A percentile compares a stretch with the other conserved stretches of the same genome.
Conservation (phyloP, 2,113 vertebrate species). For the Tachysurus vachellii region DNA sequence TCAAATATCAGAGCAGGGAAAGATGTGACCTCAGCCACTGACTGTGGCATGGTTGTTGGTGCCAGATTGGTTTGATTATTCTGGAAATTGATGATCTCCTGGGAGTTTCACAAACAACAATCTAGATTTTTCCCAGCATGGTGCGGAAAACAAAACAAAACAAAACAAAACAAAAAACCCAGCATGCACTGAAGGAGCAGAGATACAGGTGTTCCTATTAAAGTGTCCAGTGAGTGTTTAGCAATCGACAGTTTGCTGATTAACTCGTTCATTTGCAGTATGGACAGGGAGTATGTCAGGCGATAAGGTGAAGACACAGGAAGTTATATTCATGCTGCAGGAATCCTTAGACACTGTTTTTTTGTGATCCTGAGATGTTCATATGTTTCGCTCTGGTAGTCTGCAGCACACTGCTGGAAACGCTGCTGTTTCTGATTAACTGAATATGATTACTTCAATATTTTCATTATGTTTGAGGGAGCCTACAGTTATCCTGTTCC, state of each 20-base stretch:
- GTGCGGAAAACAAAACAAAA: background rate
- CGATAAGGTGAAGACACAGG: background rate
- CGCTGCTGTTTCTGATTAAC: slow-evolving; percentile 49
- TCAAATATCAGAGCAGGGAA: background rate
- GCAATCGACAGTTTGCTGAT: background rate
- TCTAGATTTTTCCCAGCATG: background rate
- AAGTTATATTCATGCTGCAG: background rate
- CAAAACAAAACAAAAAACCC: background rate
- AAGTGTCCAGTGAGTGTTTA: background rate
- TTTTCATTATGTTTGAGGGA: slow-evolving; percentile 24
- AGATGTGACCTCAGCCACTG: background rate
- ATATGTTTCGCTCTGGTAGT: slow-evolving; percentile 10
- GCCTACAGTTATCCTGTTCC: slow-evolving; percentile 3
- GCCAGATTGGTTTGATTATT: background rate
- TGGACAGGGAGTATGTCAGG: background rate
- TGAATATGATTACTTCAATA: slow-evolving; percentile 41
- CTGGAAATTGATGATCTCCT: background rate
- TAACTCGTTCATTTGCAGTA: background rate
- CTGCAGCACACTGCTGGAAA: slow-evolving; percentile 15
- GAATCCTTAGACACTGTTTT: background rate
- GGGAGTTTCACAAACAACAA: background rate
- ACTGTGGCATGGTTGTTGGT: background rate
- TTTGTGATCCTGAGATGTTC: slow-evolving; percentile 21
- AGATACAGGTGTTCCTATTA: background rate
- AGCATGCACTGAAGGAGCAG: background rate